Percentiles rank a stretch among this genome's conserved stretches.
Evolutionary conservation across 2,113 vertebrate genomes (phyloP).

Genomic region (Chauna torquata): DNA sequence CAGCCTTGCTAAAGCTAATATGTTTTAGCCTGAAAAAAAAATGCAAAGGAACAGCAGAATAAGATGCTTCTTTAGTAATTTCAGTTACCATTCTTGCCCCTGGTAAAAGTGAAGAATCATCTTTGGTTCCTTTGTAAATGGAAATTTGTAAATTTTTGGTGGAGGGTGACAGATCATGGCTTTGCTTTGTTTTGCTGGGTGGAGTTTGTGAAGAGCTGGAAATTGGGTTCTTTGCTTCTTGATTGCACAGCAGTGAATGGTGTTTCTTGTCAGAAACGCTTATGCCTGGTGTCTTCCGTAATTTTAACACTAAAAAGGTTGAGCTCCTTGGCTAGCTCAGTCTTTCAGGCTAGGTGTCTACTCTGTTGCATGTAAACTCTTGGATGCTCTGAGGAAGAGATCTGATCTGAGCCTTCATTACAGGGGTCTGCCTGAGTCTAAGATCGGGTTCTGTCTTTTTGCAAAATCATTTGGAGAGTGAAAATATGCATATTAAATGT

Average conservation of each 20-base stretch:
- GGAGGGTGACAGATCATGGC: not conserved
- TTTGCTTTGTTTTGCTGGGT: not conserved
- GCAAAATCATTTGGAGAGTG: not conserved
- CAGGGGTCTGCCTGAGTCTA: not conserved
- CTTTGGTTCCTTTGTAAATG: not conserved
- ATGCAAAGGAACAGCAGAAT: not conserved
- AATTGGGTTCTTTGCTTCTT: not conserved
- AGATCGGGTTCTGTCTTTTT: not conserved
- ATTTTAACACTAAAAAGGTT: not conserved
- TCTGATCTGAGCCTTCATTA: not conserved
- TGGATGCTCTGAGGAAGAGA: not conserved
- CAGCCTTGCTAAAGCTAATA: not conserved
- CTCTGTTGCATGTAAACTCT: not conserved
- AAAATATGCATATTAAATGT: not conserved
- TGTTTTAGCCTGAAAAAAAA: not conserved
- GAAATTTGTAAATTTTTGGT: too few species aligned
- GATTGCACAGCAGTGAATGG: not conserved
- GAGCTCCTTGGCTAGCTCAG: not conserved
- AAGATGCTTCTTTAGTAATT: not conserved
- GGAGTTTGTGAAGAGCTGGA: not conserved
- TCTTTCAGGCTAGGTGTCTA: not conserved
- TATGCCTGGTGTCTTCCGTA: not conserved
- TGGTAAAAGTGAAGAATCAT: not conserved
- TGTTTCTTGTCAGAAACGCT: not conserved
- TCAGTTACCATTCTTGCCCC: not conserved